A percentile compares a stretch with the other conserved stretches of the same genome.
Evolutionary conservation across 2,113 vertebrate genomes (phyloP).

Genomic region (Agapornis roseicollis): DNA sequence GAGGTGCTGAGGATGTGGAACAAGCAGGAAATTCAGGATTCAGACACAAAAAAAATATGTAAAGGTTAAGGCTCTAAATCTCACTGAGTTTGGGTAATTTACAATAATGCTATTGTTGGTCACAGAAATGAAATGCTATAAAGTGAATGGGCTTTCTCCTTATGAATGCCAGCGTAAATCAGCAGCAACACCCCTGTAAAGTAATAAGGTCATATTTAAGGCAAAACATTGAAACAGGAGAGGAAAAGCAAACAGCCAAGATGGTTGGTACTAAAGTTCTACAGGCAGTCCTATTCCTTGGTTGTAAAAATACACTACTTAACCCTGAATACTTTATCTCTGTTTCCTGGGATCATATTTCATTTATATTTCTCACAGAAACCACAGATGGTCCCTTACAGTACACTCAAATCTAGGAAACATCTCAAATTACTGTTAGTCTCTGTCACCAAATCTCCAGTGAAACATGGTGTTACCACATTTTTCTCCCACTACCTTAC

Average conservation of each 20-base stretch:
- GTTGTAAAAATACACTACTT: slow-evolving; percentile 27
- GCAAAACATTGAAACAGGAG: slow-evolving; percentile 18
- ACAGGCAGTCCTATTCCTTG: background rate
- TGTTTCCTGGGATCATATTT: slow-evolving; percentile 10
- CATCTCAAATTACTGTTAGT: slow-evolving; percentile 19
- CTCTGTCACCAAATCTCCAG: slow-evolving; percentile 38
- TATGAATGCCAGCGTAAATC: background rate
- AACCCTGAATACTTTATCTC: slow-evolving; percentile 17
- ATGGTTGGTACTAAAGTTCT: slow-evolving; percentile 1
- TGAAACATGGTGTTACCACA: background rate
- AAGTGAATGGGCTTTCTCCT: background rate
- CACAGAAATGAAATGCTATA: slow-evolving; percentile 3
- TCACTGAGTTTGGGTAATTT: background rate
- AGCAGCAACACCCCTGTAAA: background rate
- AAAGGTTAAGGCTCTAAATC: slow-evolving; percentile 24
- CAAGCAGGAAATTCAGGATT: background rate
- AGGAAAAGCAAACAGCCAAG: background rate
- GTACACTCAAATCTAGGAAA: slow-evolving; percentile 6
- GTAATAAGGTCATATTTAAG: background rate
- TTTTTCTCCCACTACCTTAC: slow-evolving; percentile 32
- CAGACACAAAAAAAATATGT: background rate
- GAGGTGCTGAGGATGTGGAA: background rate
- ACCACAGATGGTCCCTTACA: slow-evolving; percentile 17
- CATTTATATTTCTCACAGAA: slow-evolving; percentile 42
- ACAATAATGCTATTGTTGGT: background rate